A percentile compares a stretch with the other conserved stretches of the same genome.
Evolutionary conservation across 2,113 vertebrate genomes (phyloP).

Genomic region (Oreochromis aureus): DNA sequence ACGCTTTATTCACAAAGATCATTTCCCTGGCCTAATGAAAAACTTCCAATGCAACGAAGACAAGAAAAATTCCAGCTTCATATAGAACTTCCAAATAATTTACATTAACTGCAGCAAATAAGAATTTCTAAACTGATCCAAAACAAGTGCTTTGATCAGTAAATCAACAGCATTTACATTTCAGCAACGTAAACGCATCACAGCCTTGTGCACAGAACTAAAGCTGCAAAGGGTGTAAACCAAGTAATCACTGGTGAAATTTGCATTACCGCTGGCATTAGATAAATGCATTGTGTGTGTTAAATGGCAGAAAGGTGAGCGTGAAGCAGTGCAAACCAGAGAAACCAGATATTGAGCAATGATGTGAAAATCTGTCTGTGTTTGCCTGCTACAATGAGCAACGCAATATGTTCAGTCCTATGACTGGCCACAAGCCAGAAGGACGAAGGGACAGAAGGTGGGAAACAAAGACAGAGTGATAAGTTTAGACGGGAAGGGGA

Average conservation of each 20-base stretch:
- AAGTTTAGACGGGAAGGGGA: not conserved
- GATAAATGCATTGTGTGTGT: not conserved
- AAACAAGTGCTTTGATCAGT: not conserved
- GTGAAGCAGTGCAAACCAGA: not conserved
- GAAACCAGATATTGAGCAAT: not conserved
- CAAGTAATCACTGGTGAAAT: not conserved
- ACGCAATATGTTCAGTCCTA: conserved; percentile 13
- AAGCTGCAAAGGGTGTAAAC: not conserved
- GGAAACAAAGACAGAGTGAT: not conserved
- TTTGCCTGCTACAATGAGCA: not conserved
- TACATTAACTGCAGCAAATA: not conserved
- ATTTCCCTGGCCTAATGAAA: not conserved
- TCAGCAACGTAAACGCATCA: not conserved
- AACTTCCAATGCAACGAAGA: not conserved
- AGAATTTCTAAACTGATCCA: not conserved
- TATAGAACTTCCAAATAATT: not conserved
- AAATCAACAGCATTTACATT: not conserved
- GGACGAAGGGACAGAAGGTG: not conserved
- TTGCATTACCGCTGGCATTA: not conserved
- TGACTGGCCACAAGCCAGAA: not conserved
- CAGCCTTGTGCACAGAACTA: not conserved
- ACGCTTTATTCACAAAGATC: not conserved
- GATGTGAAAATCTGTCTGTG: not conserved
- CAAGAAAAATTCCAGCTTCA: not conserved
- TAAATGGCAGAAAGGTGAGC: not conserved